These are phyloP conservation scores for Bucco capensis DNA, from an alignment of 2,113 vertebrate species.

Conservation along the genomic window DNA sequence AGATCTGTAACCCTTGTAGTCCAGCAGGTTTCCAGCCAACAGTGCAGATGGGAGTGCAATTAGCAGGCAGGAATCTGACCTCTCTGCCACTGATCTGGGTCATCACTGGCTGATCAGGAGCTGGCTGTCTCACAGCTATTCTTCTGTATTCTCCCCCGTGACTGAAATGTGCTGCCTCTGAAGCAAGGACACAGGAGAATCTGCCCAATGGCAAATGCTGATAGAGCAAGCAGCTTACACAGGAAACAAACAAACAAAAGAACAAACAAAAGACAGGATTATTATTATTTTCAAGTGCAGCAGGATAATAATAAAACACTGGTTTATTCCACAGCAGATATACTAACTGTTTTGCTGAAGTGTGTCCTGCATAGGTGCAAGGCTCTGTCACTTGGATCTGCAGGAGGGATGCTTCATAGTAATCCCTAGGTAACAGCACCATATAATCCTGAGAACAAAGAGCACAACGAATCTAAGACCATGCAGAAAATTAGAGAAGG, in stretches of 20 bases:
- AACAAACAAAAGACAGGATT: not conserved
- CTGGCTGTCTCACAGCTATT: conserved; percentile 67
- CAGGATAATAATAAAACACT: not conserved
- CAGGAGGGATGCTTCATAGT: conserved; percentile 85
- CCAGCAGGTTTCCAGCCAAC: not conserved
- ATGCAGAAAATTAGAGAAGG: not conserved
- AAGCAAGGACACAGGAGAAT: conserved; percentile 80
- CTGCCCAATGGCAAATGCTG: conserved; percentile 83
- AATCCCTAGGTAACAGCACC: conserved; percentile 88
- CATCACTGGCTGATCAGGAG: conserved; percentile 79
- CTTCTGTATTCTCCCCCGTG: conserved; percentile 65
- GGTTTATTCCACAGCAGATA: not conserved
- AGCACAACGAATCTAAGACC: not conserved
- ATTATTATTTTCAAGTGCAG: conserved; percentile 8
- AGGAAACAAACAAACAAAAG: not conserved
- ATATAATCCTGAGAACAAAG: conserved; percentile 84
- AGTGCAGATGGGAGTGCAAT: not conserved
- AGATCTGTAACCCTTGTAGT: not conserved
- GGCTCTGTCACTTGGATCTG: conserved; percentile 82
- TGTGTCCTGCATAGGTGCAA: conserved; percentile 65
- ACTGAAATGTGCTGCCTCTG: conserved; percentile 70
- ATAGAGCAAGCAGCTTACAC: conserved; percentile 86
- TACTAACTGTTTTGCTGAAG: conserved; percentile 80
- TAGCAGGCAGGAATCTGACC: conserved; percentile 70
- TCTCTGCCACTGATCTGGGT: conserved; percentile 80